Evolutionary conservation across 2,113 vertebrate genomes (phyloP), one percentile per base, ranked within the genome.

Genomic region (Clupea harengus): DNA sequence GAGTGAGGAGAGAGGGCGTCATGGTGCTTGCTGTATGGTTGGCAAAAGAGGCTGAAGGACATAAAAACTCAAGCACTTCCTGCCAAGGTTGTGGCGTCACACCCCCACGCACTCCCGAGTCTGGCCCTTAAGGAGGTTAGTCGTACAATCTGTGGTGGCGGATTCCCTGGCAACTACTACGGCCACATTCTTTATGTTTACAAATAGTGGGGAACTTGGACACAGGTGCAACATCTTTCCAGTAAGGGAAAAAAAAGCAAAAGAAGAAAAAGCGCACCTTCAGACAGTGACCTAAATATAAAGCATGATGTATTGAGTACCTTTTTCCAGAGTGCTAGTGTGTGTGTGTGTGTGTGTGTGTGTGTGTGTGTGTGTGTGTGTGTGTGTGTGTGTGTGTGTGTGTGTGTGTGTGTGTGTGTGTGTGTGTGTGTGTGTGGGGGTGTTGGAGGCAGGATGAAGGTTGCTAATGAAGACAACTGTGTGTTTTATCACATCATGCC

Each of bases 401-500:
- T 75, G 67, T 67, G 60, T 28, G 28, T 39, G 25, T 72, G 64
- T 54, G 13, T 54, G 52, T 54, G 52, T 54, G 64, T 72, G 64
- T 72, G 64, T 28, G 25, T 32, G 67, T 32, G 28, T 32, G 67
- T 75, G 67, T 75, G 28, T 32, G 28, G 39, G 72, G 25, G 64
- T 18, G 18, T 9, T 64, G 9, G n/a, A 15, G 2, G n/a, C 3
- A 11, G 72, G 32, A 13, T 2, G 13, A 11, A 2, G 25, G 1
- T 78, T 78, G 28, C 28, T 78, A 44, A 78, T 78, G 10, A 44
- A 78, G 25, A 78, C 72, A 78, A 78, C 25, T 44, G 72, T 44
- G 72, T 32, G 72, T 78, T 28, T 32, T 75, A 32, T 75, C 72
- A 78, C 72, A 78, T 78, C 72, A 78, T 39, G 32, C 72, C 72